A percentile compares a stretch with the other conserved stretches of the same genome.
Conservation (phyloP, 2,797 vertebrate genomes). For the Microhierax caerulescens region DNA sequence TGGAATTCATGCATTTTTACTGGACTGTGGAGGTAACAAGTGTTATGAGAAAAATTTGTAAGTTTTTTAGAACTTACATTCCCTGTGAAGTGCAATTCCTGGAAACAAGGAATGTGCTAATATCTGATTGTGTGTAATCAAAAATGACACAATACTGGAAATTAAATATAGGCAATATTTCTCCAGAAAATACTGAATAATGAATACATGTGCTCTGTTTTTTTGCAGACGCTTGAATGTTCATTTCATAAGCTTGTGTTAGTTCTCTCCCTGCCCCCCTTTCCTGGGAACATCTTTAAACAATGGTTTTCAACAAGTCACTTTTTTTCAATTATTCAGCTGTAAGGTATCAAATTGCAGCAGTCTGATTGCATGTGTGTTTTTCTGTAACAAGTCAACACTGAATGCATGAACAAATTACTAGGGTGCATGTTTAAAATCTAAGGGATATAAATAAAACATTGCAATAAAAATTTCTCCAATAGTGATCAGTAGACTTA, state of each 20-base stretch:
- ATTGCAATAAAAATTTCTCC: neutral
- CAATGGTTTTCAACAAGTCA: constrained; percentile 52
- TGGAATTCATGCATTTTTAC: neutral
- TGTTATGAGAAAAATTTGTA: neutral
- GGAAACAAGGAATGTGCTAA: neutral
- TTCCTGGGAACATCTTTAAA: constrained; percentile 49
- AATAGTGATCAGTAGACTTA: neutral
- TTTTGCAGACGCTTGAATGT: neutral
- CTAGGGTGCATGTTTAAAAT: neutral
- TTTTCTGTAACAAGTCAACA: constrained; percentile 43
- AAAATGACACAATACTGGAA: neutral
- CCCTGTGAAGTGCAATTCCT: neutral
- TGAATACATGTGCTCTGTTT: neutral
- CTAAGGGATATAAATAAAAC: neutral
- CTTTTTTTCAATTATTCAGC: neutral
- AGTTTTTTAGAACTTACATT: neutral
- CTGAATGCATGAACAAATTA: neutral
- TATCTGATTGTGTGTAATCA: neutral
- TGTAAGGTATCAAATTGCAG: constrained; percentile 34
- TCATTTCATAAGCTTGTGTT: neutral
- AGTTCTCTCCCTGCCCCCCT: neutral
- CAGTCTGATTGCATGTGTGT: neutral
- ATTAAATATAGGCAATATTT: neutral
- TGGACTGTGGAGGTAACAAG: neutral
- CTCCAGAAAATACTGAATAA: neutral